phyloP scores from a whole-genome alignment of 2,113 vertebrate genomes.

The Sander lucioperca region DNA sequence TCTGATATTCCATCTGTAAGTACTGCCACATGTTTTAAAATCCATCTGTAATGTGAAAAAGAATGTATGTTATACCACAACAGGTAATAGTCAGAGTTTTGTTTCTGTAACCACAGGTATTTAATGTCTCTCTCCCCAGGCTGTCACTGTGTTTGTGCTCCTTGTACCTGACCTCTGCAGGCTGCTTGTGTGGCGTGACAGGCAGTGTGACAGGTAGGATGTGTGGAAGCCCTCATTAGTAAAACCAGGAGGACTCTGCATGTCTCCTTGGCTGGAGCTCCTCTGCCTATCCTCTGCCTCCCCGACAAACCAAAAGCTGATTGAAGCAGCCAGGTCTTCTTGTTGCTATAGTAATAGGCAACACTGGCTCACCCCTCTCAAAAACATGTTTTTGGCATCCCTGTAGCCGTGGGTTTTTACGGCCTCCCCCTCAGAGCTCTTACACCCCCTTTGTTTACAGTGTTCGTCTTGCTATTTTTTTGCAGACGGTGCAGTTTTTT shows the following conservation, averaged over 20 bases:
- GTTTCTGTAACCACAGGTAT: neutral
- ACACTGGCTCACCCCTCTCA: constrained; percentile 68
- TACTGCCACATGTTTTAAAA: neutral
- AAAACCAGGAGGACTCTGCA: constrained; percentile 57
- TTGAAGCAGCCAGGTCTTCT: constrained; percentile 80
- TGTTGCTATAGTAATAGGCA: constrained; percentile 86
- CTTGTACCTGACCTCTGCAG: constrained; percentile 38
- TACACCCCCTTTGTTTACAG: constrained; percentile 71
- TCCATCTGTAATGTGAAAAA: neutral
- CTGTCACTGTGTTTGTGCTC: constrained; percentile 31
- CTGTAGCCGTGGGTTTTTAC: constrained; percentile 66
- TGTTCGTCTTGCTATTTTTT: constrained; percentile 51
- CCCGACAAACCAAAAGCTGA: constrained; percentile 68
- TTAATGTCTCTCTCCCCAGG: neutral
- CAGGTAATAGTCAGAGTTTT: neutral
- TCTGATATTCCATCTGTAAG: constrained; percentile 4
- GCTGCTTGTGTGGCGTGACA: constrained; percentile 1
- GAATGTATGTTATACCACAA: neutral
- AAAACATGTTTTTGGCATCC: constrained; percentile 74
- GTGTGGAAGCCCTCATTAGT: constrained; percentile 74
- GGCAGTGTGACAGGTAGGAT: constrained; percentile 48
- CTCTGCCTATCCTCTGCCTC: constrained; percentile 64
- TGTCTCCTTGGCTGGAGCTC: constrained; percentile 39
- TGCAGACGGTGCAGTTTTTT: constrained; percentile 67
- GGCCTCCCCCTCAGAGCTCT: constrained; percentile 63